These are phyloP conservation scores for Nothocercus julius DNA, from an alignment of 2,113 vertebrate species.

Conservation along the genomic window DNA sequence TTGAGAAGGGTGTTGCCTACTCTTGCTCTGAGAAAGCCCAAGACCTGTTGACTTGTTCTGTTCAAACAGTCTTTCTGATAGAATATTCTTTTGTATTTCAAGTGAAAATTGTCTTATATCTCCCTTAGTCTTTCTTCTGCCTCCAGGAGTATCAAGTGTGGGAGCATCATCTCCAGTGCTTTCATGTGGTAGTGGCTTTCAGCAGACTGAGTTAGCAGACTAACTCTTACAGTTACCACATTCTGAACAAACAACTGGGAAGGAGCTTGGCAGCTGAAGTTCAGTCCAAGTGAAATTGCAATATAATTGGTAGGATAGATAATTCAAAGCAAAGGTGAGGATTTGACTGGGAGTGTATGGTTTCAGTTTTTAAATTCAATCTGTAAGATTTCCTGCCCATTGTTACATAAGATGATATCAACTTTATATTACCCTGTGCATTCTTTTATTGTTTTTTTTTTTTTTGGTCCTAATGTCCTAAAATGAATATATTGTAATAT, in stretches of 20 bases:
- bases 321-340: neutral
- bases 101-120: neutral
- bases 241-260: neutral
- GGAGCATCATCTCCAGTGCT: neutral
- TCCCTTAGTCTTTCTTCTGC: neutral
- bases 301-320: neutral
- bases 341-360: neutral
- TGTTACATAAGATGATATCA: neutral
- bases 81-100: neutral
- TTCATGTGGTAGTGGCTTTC: neutral
- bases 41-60: neutral
- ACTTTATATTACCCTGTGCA: neutral
- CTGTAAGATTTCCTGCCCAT: neutral
- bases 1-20: neutral
- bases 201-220: neutral
- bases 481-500: neutral
- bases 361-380: neutral
- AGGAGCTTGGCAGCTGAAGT: neutral
- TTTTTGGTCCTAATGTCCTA: neutral
- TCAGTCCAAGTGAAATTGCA: neutral
- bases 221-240: fast-evolving
- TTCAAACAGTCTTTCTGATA: neutral
- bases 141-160: neutral
- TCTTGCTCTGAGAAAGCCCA: constrained; percentile 3
- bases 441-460: neutral